Evolutionary conservation across 2,888 invertebrate species (phyloP).

Genomic region (Hoplodrina blanda): DNA sequence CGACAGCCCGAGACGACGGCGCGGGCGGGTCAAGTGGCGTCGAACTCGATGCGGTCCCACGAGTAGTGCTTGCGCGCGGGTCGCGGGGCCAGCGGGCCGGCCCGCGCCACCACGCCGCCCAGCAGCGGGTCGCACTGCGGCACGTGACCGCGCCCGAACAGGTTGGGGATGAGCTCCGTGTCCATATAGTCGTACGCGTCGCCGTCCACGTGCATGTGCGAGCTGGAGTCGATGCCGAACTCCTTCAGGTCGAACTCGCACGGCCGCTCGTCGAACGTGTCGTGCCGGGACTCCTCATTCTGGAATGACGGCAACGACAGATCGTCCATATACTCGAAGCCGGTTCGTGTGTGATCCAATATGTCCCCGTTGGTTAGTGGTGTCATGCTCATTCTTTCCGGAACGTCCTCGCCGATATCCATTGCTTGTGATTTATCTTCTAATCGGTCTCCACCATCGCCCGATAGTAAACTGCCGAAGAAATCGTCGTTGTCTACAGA

Average conservation of each 20-base stretch:
- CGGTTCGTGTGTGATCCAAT: conserved; percentile 80
- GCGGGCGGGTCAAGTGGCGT: conserved; percentile 89
- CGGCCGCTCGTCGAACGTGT: conserved; percentile 76
- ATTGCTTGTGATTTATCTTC: conserved; percentile 79
- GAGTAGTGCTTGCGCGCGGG: conserved; percentile 92
- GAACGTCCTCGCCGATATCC: conserved; percentile 81
- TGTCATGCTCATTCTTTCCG: conserved; percentile 82
- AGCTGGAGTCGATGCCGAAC: conserved; percentile 91
- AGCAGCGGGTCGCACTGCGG: conserved; percentile 93
- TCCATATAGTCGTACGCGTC: conserved; percentile 88
- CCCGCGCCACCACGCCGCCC: conserved; percentile 92
- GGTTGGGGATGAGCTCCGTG: conserved; percentile 84
- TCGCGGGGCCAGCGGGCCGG: conserved; percentile 91
- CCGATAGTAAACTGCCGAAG: conserved; percentile 81
- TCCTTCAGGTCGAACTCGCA: conserved; percentile 91
- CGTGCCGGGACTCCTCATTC: conserved; percentile 80
- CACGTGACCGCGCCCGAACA: conserved; percentile 87
- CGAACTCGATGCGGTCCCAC: conserved; percentile 95
- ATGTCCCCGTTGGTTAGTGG: conserved; percentile 84
- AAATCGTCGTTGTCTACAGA: conserved; percentile 82
- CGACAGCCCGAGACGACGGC: conserved; percentile 45
- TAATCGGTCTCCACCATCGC: conserved; percentile 72
- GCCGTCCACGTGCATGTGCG: conserved; percentile 90
- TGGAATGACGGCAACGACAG: conserved; percentile 85
- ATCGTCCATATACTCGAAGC: conserved; percentile 87